Percentiles rank a stretch among this genome's conserved stretches.
phyloP scores from a whole-genome alignment of 2,888 invertebrate species.

The Empis stercorea region DNA sequence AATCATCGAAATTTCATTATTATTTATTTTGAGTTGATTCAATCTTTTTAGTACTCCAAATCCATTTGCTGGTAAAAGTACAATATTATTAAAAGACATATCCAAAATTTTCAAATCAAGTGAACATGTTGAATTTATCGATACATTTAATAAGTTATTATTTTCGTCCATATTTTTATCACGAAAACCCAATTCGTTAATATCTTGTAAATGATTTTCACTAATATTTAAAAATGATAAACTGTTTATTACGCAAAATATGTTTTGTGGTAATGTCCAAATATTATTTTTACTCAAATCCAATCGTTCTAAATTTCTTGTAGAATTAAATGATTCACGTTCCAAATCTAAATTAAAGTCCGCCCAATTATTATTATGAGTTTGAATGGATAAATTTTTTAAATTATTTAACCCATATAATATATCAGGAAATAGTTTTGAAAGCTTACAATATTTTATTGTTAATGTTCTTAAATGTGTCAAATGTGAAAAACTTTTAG shows the following conservation, averaged over 20 bases:
- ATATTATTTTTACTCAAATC: constrained; percentile 82
- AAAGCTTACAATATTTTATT: constrained; percentile 76
- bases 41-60: constrained; percentile 69
- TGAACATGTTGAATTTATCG: constrained; percentile 41
- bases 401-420: constrained; percentile 68
- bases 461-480: constrained; percentile 65
- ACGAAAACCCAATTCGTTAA: constrained; percentile 72
- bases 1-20: constrained; percentile 81
- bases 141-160: constrained; percentile 14
- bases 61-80: constrained; percentile 67
- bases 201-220: constrained; percentile 76
- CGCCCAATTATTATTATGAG: constrained; percentile 74
- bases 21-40: constrained; percentile 67
- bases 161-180: constrained; percentile 38
- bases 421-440: constrained; percentile 66
- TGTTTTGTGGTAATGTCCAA: constrained; percentile 74
- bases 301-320: constrained; percentile 66
- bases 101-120: constrained; percentile 73
- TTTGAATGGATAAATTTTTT: constrained; percentile 70
- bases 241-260: constrained; percentile 72
- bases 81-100: constrained; percentile 73
- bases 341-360: constrained; percentile 73
- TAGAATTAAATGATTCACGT: constrained; percentile 60
- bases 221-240: constrained; percentile 73
- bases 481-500: constrained; percentile 67